phyloP scores from a whole-genome alignment of 2,113 vertebrate genomes.

The Eptatretus burgeri region DNA sequence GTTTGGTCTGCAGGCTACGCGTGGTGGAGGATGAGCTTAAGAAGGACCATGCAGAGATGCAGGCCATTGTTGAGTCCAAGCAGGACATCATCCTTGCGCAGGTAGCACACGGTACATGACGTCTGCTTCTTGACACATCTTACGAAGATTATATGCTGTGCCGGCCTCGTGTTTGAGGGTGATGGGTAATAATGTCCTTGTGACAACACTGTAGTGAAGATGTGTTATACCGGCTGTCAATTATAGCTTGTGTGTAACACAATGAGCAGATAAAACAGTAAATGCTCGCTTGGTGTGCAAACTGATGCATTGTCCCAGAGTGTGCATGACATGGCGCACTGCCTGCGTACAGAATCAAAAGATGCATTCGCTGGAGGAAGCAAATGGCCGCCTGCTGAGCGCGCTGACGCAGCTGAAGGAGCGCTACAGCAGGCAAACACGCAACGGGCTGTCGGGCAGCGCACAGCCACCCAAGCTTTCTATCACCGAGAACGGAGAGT shows the following conservation, averaged over 20 bases:
- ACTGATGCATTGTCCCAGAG: too few relatives aligned
- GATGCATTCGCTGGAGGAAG: conserved; percentile 69
- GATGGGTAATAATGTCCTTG: too few relatives aligned
- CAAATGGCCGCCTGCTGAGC: conserved; percentile 82
- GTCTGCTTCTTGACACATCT: too few relatives aligned
- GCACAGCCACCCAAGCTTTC: conserved; percentile 75
- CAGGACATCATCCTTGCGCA: conserved; percentile 96
- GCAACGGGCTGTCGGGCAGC: conserved; percentile 95
- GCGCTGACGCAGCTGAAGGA: conserved; percentile 94
- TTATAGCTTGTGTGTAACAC: too few relatives aligned
- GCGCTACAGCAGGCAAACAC: conserved; percentile 95
- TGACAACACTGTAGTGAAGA: too few relatives aligned
- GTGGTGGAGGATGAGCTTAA: conserved; percentile 90
- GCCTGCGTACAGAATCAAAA: conserved; percentile 48
- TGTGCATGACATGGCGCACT: background rate
- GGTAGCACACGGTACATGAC: conserved; percentile 19
- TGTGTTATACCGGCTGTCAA: too few relatives aligned
- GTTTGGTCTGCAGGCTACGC: conserved; percentile 36
- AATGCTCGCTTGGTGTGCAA: too few relatives aligned
- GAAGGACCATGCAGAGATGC: conserved; percentile 94
- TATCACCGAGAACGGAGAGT: conserved; percentile 97
- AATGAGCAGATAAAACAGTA: too few relatives aligned
- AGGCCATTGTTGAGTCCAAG: conserved; percentile 79
- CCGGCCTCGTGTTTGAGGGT: too few relatives aligned
- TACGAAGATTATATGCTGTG: too few relatives aligned